A percentile compares a stretch with the other conserved stretches of the same genome.
These are phyloP conservation scores for Orientallactaga bullata DNA, from an alignment of 2,113 vertebrate species.

Conservation along the genomic window DNA sequence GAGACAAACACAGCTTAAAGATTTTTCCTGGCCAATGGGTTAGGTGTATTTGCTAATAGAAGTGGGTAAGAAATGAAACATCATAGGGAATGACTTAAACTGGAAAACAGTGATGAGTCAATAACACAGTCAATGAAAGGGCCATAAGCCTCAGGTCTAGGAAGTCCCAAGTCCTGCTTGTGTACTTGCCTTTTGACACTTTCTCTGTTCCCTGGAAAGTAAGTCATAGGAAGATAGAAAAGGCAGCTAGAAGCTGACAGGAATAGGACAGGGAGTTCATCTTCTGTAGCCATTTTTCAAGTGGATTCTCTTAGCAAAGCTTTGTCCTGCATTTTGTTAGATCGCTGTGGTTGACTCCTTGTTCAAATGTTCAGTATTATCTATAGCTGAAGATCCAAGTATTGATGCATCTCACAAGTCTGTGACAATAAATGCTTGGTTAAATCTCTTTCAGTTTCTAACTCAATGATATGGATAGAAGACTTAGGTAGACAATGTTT, in stretches of 20 bases:
- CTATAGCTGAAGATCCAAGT: not conserved
- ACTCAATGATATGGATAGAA: not conserved
- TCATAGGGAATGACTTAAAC: not conserved
- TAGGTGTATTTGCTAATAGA: not conserved
- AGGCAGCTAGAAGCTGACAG: conserved; percentile 2
- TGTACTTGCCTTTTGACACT: not conserved
- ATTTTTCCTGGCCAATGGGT: not conserved
- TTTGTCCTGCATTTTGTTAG: not conserved
- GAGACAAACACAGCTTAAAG: not conserved
- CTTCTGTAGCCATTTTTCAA: not conserved
- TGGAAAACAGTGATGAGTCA: not conserved
- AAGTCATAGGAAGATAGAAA: conserved; percentile 21
- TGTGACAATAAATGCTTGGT: not conserved
- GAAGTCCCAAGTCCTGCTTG: conserved; percentile 16
- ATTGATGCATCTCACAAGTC: not conserved
- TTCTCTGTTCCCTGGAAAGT: conserved; percentile 30
- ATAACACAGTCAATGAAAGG: not conserved
- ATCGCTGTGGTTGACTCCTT: not conserved
- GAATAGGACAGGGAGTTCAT: not conserved
- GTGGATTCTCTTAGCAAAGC: not conserved
- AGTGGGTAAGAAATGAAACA: not conserved
- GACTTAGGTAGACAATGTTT: not conserved
- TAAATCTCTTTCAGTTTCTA: conserved; percentile 13
- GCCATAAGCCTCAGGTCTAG: not conserved
- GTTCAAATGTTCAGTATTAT: not conserved